These are phyloP conservation scores for Odobenus rosmarus DNA, from an alignment of 2,113 vertebrate species.

Conservation along the genomic window DNA sequence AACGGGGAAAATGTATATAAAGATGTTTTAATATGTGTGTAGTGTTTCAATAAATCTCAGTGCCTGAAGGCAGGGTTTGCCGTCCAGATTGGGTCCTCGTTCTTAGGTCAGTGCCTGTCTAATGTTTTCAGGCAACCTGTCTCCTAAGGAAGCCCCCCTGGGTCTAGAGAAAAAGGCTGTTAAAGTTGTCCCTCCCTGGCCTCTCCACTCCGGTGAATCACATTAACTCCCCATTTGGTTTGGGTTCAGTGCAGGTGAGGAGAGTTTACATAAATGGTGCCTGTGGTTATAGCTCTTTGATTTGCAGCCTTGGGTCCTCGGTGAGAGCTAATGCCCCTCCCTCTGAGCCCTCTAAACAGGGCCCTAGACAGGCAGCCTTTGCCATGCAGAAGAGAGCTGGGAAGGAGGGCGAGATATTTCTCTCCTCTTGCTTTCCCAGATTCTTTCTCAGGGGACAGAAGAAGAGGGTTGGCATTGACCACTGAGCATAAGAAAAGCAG, in stretches of 20 bases:
- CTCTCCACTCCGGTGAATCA: background rate
- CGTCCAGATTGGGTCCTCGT: conserved; percentile 71
- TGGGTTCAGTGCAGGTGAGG: background rate
- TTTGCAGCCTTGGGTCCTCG: background rate
- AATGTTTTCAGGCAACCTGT: background rate
- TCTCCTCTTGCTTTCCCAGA: background rate
- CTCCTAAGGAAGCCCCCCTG: background rate
- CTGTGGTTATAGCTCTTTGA: background rate
- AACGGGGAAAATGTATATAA: conserved; percentile 67
- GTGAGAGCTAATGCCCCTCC: background rate
- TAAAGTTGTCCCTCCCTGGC: background rate
- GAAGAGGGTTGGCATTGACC: background rate
- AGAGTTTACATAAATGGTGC: background rate
- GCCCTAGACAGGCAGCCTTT: background rate
- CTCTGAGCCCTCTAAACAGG: background rate
- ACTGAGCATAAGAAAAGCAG: background rate
- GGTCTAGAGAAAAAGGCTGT: background rate
- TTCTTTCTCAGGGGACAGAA: background rate
- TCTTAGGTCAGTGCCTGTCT: conserved; percentile 5
- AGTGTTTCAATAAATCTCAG: conserved; percentile 79
- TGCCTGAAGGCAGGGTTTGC: conserved; percentile 69
- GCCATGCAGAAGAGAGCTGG: background rate
- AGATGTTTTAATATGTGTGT: conserved; percentile 81
- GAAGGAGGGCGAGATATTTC: background rate
- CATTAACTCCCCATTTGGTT: background rate